Conservation (phyloP, 2,113 vertebrate species). For the Dicentrarchus labrax region DNA sequence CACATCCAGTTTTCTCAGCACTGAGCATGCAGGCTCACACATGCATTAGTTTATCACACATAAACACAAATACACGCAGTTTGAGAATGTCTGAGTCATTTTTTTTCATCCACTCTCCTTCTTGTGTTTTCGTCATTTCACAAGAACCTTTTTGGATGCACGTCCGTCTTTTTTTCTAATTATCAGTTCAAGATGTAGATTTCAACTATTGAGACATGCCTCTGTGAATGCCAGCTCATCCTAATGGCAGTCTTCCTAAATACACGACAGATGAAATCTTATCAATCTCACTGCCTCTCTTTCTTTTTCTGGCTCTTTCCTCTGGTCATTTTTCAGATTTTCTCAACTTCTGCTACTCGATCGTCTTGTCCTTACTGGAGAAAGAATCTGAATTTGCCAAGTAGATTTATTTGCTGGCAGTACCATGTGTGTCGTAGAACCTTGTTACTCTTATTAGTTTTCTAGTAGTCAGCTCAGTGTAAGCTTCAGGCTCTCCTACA, state of each 20-base stretch:
- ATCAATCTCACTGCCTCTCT: neutral
- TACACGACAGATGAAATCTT: neutral
- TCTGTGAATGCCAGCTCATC: constrained; percentile 33
- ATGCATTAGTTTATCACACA: neutral
- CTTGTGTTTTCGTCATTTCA: neutral
- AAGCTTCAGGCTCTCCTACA: constrained; percentile 6
- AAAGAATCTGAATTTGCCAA: neutral
- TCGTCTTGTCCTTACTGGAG: no score
- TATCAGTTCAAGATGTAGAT: neutral
- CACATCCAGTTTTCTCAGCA: constrained; percentile 34
- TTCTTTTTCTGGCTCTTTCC: neutral
- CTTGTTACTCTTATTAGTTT: neutral
- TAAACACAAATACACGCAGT: neutral
- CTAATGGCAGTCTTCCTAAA: neutral
- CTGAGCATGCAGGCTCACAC: neutral
- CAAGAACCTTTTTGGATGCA: neutral
- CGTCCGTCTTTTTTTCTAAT: neutral
- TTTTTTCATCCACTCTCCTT: neutral
- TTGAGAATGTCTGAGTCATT: constrained; percentile 11
- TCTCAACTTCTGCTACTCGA: neutral
- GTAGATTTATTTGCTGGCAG: constrained; percentile 5
- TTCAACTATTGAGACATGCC: constrained; percentile 3
- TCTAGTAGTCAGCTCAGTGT: neutral
- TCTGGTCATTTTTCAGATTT: neutral
- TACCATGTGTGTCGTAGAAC: neutral